Evolutionary conservation across 2,797 vertebrate genomes (phyloP).

Genomic region (Ispidina picta): DNA sequence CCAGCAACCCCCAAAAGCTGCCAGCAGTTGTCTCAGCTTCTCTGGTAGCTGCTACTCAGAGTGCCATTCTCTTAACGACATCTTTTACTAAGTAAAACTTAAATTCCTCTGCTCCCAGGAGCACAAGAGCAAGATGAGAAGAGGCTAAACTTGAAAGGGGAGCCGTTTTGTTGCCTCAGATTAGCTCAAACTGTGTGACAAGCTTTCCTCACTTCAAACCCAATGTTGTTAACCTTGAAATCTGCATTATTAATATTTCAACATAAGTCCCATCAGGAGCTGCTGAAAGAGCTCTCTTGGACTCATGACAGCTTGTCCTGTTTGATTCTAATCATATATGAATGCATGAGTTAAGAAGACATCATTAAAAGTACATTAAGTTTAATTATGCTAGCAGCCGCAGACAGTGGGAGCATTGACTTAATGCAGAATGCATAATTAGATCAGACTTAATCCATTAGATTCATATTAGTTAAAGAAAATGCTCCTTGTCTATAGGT

Average conservation of each 20-base stretch:
- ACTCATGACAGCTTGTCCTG: constrained; percentile 56
- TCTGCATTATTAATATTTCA: constrained; percentile 67
- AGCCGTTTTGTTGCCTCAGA: constrained; percentile 48
- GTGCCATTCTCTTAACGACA: neutral
- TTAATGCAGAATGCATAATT: constrained; percentile 77
- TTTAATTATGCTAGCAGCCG: constrained; percentile 78
- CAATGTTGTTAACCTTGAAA: constrained; percentile 57
- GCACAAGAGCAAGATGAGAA: neutral
- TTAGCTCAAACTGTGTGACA: constrained; percentile 49
- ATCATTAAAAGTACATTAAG: constrained; percentile 83
- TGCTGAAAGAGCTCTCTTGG: constrained; percentile 39
- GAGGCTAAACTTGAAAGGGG: constrained; percentile 32
- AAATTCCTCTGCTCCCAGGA: neutral
- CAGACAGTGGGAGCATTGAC: constrained; percentile 60
- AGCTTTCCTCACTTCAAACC: constrained; percentile 51
- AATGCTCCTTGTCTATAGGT: constrained; percentile 54
- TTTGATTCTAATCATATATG: constrained; percentile 77
- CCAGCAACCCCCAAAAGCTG: neutral
- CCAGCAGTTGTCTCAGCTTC: neutral
- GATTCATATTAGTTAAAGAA: constrained; percentile 77
- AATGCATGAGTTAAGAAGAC: constrained; percentile 78
- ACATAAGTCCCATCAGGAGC: constrained; percentile 32
- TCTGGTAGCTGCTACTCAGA: neutral
- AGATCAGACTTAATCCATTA: constrained; percentile 76
- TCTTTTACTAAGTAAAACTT: constrained; percentile 8